A percentile compares a stretch with the other conserved stretches of the same genome.
phyloP scores from a whole-genome alignment of 2,113 vertebrate genomes.

The Apteryx mantelli region DNA sequence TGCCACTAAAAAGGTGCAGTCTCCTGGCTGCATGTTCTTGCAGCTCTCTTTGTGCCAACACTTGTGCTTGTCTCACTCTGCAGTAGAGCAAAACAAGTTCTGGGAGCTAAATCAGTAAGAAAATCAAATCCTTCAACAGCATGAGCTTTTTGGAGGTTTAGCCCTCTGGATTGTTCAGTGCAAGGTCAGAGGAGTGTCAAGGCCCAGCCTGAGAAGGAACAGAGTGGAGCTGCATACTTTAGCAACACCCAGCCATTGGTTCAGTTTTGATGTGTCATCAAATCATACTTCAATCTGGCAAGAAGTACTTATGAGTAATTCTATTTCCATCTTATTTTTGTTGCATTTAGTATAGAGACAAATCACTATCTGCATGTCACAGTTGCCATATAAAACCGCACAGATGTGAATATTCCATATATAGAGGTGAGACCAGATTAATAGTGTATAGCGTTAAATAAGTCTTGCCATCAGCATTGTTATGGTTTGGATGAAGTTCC shows the following conservation, averaged over 20 bases:
- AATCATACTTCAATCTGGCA: neutral
- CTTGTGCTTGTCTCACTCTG: neutral
- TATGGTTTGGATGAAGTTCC: neutral
- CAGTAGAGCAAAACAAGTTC: neutral
- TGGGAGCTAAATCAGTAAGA: neutral
- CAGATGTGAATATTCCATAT: neutral
- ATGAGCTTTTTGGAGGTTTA: neutral
- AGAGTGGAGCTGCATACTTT: neutral
- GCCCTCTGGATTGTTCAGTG: neutral
- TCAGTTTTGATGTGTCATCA: neutral
- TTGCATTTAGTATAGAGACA: neutral
- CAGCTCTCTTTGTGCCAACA: neutral
- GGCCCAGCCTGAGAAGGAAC: neutral
- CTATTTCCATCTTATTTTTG: neutral
- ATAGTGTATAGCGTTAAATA: neutral
- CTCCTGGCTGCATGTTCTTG: neutral
- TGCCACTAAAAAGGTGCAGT: neutral
- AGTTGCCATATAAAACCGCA: neutral
- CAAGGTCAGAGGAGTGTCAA: neutral
- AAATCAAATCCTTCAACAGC: neutral
- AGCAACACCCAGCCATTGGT: neutral
- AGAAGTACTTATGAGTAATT: neutral
- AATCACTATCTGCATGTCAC: neutral
- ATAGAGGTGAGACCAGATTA: neutral
- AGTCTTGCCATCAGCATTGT: neutral